Conservation (phyloP, 2,888 invertebrate species). For the Helicoverpa assulta region DNA sequence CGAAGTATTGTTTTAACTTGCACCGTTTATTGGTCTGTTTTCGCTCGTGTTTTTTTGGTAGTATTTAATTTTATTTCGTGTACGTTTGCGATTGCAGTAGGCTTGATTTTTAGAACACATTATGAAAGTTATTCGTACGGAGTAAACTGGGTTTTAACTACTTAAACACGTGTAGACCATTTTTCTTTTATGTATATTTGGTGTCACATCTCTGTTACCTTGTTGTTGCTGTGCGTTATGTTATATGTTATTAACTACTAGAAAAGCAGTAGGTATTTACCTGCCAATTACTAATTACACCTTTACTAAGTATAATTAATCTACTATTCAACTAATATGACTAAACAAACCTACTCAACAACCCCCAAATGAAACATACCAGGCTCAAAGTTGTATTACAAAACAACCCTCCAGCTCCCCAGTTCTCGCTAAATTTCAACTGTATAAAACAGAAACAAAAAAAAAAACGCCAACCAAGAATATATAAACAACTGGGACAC, state of each 20-base stretch:
- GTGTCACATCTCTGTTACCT: no score
- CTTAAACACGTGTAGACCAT: neutral
- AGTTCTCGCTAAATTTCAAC: constrained; percentile 25
- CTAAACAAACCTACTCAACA: neutral
- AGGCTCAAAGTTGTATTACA: constrained; percentile 12
- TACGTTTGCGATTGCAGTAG: no score
- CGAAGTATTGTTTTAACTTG: constrained; percentile 62
- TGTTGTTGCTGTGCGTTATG: no score
- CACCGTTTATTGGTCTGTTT: constrained; percentile 30
- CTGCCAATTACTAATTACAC: no score
- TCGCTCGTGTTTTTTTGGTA: constrained; percentile 8
- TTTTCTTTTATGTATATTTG: no score
- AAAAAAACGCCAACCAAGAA: constrained; percentile 56
- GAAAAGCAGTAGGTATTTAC: no score
- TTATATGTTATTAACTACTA: no score
- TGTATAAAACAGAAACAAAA: constrained; percentile 54
- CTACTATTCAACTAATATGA: no score
- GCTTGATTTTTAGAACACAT: no score
- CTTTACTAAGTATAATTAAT: no score
- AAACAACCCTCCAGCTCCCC: constrained; percentile 14
- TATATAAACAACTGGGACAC: constrained; percentile 64
- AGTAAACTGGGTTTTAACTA: no score
- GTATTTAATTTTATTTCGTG: neutral
- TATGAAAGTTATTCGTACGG: no score
- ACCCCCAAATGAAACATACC: constrained; percentile 1